Base-by-base conservation (phyloP, 2,797 vertebrate genomes). In the Orientallactaga sibirica region DNA sequence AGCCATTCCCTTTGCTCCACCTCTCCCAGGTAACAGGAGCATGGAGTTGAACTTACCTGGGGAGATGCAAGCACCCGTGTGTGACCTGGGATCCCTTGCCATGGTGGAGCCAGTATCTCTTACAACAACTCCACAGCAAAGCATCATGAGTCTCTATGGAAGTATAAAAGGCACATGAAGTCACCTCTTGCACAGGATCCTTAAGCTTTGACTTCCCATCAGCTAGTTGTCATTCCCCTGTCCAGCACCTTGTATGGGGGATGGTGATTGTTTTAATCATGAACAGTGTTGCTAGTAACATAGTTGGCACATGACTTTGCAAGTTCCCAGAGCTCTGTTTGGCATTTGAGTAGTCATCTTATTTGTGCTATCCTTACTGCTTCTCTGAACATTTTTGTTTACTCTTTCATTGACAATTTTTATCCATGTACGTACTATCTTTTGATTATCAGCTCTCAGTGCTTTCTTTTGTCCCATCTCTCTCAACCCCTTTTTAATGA, bases 291-390 rank as follows among this genome's bases (percentile, higher is more conserved):
- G 11, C n/a, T 67, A 19, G 10, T 76, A n/a, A 90, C 52, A 66
- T 67, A n/a, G 27, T 58, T 68, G 62, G 18, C 73, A 19, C 55
- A 62, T 22, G 1, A 48, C 43, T 25, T 80, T 41, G 37, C 24
- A 20, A 58, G 61, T 93, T 90, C 76, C 33, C 33, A 93, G 80
- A 93, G 82, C 86, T 64, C 71, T 86, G 0, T 19, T 93, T n/a
- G 66, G 33, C 18, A 22, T 62, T 55, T 15, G 19, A 9, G 27
- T 64, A n/a, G 20, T 91, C 93, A 80, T 16, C 33, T 73, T n/a
- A 33, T 58, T 66, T 71, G 83, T 91, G n/a, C 12, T 67, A 0
- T 29, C 75, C 8, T 33, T 66, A 77, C 7, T 20, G 25, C 68
- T 33, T 79, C 27, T 93, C 1, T 89, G 33, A 68, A 78, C 5